Base-by-base conservation (phyloP, 2,113 vertebrate genomes). In the Urocolius indicus region DNA sequence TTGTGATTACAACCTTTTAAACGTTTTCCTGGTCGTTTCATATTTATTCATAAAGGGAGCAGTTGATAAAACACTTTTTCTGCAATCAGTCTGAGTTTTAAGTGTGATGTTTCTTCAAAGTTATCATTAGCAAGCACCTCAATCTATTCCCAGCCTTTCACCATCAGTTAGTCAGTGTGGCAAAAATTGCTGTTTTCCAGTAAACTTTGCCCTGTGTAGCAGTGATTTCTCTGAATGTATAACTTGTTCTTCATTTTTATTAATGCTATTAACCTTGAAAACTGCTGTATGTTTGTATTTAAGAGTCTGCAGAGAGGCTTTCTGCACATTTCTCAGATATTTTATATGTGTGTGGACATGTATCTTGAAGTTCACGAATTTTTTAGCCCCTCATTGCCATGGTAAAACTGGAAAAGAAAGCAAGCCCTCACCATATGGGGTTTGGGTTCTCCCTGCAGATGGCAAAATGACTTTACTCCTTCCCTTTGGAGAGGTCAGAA, bases 21-120 rank as follows among this genome's bases (percentile, higher is more conserved):
- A 90, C 68, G 59, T 89, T 90, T 94, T 87, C 84, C 94, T 93
- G 52, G 63, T 79, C 79, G 83, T 97, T 95, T 96, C 92, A 89
- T 87, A 90, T 88, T 94, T 94, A 84, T 90, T 93, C 68, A 65
- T 74, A 65, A 84, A 20, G 30, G 16, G 68, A 30, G 59, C 48
- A 63, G 84, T 94, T 81, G 91, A 96, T 96, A 93, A 95, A 95
- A 95, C 95, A 93, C 94, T 83, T 97, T 96, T 95, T 30, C 36
- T 84, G 77, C 80, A 81, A 94, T 90, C 84, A 51, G 68, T 68
- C 67, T n/a, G 78, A 86, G 90, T 88, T 80, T 79, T 90, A 94
- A 93, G 74, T 68, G 78, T 95, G 95, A 77, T 93, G 20, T 72
- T 96, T 91, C 83, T 88, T 95, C 81, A 91, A 84, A 97, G 90